Conservation (phyloP, 2,797 vertebrate species). For the Lepilemur septentrionalis region DNA sequence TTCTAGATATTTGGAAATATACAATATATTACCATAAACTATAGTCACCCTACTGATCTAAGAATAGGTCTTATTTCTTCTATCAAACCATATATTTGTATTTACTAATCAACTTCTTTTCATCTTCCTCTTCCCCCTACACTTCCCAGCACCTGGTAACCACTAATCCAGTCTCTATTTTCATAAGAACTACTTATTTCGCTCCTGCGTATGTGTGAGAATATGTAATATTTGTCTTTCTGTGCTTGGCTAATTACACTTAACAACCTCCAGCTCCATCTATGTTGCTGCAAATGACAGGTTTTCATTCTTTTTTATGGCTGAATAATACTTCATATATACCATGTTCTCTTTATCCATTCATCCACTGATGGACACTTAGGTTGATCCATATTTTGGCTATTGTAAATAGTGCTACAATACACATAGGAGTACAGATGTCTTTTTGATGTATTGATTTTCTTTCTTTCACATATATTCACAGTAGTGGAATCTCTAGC, state of each 20-base stretch:
- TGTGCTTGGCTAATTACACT: neutral
- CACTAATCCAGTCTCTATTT: no score
- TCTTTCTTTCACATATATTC: neutral
- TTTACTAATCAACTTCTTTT: no score
- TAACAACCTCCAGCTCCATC: neutral
- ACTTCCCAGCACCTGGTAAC: no score
- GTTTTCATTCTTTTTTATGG: neutral
- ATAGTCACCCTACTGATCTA: no score
- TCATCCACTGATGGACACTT: neutral
- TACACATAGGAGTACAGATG: neutral
- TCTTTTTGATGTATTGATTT: neutral
- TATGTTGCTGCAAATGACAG: neutral
- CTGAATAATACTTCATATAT: neutral
- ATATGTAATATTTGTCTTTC: neutral
- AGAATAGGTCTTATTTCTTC: no score
- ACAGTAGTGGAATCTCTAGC: no score
- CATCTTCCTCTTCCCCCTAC: no score
- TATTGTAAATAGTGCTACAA: neutral
- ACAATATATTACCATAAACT: no score
- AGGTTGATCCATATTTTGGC: neutral
- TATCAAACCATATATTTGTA: no score
- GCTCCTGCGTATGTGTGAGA: no score
- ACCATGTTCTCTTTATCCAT: neutral
- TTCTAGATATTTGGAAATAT: no score
- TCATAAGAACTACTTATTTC: no score